Evolutionary conservation across 2,113 vertebrate genomes (phyloP), one percentile per base, ranked within the genome.

Genomic region (Oreocharis arfaki): DNA sequence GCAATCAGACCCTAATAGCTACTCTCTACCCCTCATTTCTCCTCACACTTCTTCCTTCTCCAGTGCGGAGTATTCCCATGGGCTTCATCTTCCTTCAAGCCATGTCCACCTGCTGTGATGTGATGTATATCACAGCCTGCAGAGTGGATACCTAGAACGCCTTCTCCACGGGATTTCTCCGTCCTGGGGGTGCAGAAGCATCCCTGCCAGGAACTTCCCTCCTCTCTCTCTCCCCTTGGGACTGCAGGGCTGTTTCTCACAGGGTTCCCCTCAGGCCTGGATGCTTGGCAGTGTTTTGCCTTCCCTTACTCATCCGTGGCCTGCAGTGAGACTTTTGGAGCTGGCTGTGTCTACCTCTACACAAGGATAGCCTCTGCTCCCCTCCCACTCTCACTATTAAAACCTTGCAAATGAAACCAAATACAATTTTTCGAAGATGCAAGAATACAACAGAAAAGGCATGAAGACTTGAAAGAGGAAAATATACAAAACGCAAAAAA

Each of bases 351-450:
- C 49, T 2, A 24, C 26, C 21, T 59, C 16, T 13, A 37, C 22
- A 37, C 11, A 33, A 14, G 10, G 6, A 23, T 16, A 1, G 1
- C 16, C 7, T 5, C 4, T 65, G 30, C 13, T 65, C 18, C 7
- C 7, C 4, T 67, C 23, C 53, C 11, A 6, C 23, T 47, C 19
- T 42, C 6, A 4, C 16, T 24, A 33, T 16, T 11, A 33, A 35
- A 70, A 53, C 32, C 22, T 52, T 17, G 21, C 64, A 44, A 28
- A 4, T 12, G 32, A 35, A 82, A 35, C 18, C 12, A 6, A 67
- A 47, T 14, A 35, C 4, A 42, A 9, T 21, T 63, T 27, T 33
- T 79, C 32, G 37, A 55, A 88, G 16, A n/a, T 60, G 13, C 5
- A 44, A 67, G 41, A 60, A 74, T 33, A 64, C 18, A 69, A 24